Evolutionary conservation across 2,113 vertebrate genomes (phyloP).

Genomic region (Dipodomys stephensi): DNA sequence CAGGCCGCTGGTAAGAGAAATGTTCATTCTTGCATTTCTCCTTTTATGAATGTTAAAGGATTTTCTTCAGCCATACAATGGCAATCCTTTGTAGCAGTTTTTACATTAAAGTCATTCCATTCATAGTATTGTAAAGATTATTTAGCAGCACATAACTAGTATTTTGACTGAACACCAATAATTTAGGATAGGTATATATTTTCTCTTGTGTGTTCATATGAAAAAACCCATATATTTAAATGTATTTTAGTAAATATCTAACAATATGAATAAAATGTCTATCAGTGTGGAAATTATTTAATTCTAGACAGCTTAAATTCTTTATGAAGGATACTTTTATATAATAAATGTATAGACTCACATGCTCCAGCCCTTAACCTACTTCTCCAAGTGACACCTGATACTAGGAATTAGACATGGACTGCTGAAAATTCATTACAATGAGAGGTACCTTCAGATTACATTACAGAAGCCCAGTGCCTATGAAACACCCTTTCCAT

Average conservation of each 20-base stretch:
- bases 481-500: background rate
- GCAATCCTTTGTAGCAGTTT: background rate
- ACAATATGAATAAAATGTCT: background rate
- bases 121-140: constrained; percentile 17
- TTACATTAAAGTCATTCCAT: background rate
- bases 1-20: constrained; percentile 95
- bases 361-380: background rate
- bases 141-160: background rate
- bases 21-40: constrained; percentile 59
- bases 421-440: background rate
- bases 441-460: constrained; percentile 1
- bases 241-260: constrained; percentile 10
- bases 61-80: background rate
- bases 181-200: constrained; percentile 3
- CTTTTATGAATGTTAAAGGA: constrained; percentile 13
- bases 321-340: background rate
- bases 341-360: background rate
- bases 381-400: constrained; percentile 6
- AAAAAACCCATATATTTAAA: background rate
- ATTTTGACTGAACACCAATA: constrained; percentile 6
- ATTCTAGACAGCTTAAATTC: background rate
- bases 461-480: background rate
- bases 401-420: background rate
- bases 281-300: background rate
- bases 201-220: background rate